Percentiles rank a stretch among this genome's conserved stretches.
Evolutionary conservation across 2,888 invertebrate genomes (phyloP).

Genomic region (Trachelus iudaicus): DNA sequence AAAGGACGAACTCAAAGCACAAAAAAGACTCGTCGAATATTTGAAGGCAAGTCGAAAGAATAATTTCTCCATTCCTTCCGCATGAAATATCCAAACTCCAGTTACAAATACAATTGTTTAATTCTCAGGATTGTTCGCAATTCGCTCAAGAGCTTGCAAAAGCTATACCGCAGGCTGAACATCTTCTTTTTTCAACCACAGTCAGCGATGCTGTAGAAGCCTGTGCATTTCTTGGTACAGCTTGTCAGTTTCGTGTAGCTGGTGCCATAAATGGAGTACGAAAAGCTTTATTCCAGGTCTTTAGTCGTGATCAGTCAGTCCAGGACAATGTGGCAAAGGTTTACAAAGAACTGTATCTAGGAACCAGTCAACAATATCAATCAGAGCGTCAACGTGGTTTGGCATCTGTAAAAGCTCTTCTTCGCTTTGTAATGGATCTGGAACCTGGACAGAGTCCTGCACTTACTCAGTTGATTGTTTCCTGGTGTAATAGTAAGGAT

Average conservation of each 20-base stretch:
- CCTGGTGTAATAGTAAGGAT: conserved; percentile 50
- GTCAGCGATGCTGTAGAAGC: conserved; percentile 88
- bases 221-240: conserved; percentile 87
- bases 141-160: conserved; percentile 68
- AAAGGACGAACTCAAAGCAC: conserved; percentile 70
- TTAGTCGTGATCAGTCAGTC: conserved; percentile 56
- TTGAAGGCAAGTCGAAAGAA: conserved; percentile 73
- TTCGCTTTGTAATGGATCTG: conserved; percentile 49
- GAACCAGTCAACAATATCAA: conserved; percentile 31
- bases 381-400: conserved; percentile 47
- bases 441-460: conserved; percentile 55
- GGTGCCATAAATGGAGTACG: conserved; percentile 74
- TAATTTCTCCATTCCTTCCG: conserved; percentile 61
- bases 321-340: conserved; percentile 52
- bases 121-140: conserved; percentile 65
- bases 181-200: conserved; percentile 78
- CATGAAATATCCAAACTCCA: conserved; percentile 10
- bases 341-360: conserved; percentile 56
- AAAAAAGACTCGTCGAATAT: conserved; percentile 77
- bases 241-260: conserved; percentile 82
- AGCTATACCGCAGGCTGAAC: conserved; percentile 75
- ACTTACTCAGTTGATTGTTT: conserved; percentile 45
- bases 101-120: neutral
- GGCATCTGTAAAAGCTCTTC: conserved; percentile 44
- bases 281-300: conserved; percentile 55